Evolutionary conservation across 2,888 invertebrate species (phyloP).

Genomic region (Phorcus lineatus): DNA sequence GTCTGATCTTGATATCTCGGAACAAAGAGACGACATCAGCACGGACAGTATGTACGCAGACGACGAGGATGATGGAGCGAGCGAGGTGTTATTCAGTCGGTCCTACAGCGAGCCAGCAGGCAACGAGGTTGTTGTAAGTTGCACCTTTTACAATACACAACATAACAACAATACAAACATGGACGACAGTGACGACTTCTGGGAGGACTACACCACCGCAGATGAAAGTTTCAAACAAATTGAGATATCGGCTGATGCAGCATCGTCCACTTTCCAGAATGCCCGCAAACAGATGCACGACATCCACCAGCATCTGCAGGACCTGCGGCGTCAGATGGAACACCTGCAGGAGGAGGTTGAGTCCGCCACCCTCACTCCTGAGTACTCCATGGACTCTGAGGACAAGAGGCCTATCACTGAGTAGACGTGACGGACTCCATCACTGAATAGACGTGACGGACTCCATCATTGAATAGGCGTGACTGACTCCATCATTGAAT

Average conservation of each 20-base stretch:
- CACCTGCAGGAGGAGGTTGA: constrained; percentile 60
- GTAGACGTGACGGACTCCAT: constrained; percentile 7
- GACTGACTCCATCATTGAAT: too few relatives aligned
- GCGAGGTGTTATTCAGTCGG: constrained; percentile 56
- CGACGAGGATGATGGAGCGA: constrained; percentile 62
- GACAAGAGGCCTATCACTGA: constrained; percentile 47
- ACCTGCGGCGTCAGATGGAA: constrained; percentile 64
- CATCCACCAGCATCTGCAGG: constrained; percentile 65
- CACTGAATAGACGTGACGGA: background rate
- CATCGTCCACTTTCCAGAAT: constrained; percentile 57
- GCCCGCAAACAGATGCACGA: constrained; percentile 69
- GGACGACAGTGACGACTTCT: constrained; percentile 46
- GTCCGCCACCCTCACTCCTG: constrained; percentile 41
- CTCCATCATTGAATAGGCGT: background rate
- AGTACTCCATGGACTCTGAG: constrained; percentile 43
- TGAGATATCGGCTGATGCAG: constrained; percentile 54
- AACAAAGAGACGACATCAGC: constrained; percentile 62
- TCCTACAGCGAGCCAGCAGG: constrained; percentile 59
- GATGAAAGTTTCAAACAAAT: constrained; percentile 50
- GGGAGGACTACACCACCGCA: constrained; percentile 41
- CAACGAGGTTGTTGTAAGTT: constrained; percentile 45
- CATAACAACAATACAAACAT: constrained; percentile 33
- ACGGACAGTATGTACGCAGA: constrained; percentile 67
- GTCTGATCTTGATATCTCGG: constrained; percentile 67
- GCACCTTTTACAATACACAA: constrained; percentile 37